A percentile compares a stretch with the other conserved stretches of the same genome.
Evolutionary conservation across 2,888 invertebrate genomes (phyloP).

Genomic region (Drosophila recens): DNA sequence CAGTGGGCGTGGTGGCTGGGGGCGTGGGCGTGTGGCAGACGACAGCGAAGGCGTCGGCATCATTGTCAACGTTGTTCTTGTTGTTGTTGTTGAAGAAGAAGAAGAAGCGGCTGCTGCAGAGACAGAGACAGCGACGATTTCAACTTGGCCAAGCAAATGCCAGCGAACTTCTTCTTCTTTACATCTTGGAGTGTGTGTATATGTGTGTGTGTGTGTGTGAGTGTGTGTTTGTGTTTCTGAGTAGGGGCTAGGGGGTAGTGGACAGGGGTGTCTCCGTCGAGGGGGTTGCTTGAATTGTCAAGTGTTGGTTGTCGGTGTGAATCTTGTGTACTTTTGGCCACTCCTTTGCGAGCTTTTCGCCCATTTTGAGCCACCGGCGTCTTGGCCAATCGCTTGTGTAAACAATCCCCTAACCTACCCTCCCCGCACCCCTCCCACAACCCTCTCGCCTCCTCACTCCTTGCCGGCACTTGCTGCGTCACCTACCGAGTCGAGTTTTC

Average conservation of each 20-base stretch:
- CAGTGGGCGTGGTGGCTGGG: conserved; percentile 1
- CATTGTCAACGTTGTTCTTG: conserved; percentile 5
- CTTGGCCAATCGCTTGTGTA: conserved; percentile 85
- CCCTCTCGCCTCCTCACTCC: too few species aligned
- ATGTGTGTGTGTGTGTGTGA: neutral
- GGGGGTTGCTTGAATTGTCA: conserved; percentile 62
- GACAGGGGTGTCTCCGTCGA: conserved; percentile 4
- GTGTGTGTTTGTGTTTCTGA: neutral
- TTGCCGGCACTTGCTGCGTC: conserved; percentile 23
- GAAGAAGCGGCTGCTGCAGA: conserved; percentile 4
- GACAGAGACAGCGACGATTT: conserved; percentile 53
- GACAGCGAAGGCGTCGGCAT: conserved; percentile 36
- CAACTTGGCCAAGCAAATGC: conserved; percentile 16
- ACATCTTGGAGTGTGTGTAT: neutral
- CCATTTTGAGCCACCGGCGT: conserved; percentile 33
- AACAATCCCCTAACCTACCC: conserved; percentile 66
- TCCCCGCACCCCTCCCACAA: neutral
- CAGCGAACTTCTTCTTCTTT: neutral
- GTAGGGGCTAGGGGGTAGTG: conserved; percentile 3
- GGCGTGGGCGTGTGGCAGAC: conserved; percentile 9
- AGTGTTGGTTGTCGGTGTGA: conserved; percentile 82
- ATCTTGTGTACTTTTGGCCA: conserved; percentile 85
- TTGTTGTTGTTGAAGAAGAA: neutral
- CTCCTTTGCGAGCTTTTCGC: conserved; percentile 74
- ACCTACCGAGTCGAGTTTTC: conserved; percentile 54